phyloP scores from a whole-genome alignment of 2,113 vertebrate genomes.

The Malurus elegans region DNA sequence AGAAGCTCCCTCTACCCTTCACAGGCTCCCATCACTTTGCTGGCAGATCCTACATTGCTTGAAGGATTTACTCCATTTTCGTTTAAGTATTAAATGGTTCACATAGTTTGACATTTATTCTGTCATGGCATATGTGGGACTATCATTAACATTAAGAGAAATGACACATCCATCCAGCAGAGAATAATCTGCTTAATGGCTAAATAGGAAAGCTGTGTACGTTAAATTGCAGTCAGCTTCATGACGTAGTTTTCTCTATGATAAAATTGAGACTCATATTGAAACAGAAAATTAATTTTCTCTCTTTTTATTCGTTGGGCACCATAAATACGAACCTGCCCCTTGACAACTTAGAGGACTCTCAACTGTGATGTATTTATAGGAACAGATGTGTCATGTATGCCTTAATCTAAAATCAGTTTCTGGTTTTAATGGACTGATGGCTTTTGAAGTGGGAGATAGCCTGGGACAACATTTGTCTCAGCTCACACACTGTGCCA shows the following conservation, averaged over 20 bases:
- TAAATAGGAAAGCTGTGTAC: background rate
- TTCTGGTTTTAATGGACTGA: background rate
- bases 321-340: background rate
- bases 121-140: background rate
- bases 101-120: background rate
- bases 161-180: background rate
- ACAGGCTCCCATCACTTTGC: background rate
- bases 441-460: background rate
- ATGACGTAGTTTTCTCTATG: background rate
- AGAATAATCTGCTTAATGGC: background rate
- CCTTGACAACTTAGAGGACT: background rate
- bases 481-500: background rate
- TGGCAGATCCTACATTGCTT: background rate
- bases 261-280: background rate
- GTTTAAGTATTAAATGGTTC: background rate
- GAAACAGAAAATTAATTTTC: background rate
- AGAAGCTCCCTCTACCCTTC: background rate
- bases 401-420: background rate
- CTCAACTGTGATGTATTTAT: background rate
- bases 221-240: background rate
- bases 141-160: conserved; percentile 5
- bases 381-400: background rate
- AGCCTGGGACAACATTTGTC: background rate
- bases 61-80: background rate
- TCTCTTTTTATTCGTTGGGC: background rate